Percentiles rank a stretch among this genome's conserved stretches.
phyloP scores from a whole-genome alignment of 2,113 vertebrate genomes.

The Mellivora capensis region DNA sequence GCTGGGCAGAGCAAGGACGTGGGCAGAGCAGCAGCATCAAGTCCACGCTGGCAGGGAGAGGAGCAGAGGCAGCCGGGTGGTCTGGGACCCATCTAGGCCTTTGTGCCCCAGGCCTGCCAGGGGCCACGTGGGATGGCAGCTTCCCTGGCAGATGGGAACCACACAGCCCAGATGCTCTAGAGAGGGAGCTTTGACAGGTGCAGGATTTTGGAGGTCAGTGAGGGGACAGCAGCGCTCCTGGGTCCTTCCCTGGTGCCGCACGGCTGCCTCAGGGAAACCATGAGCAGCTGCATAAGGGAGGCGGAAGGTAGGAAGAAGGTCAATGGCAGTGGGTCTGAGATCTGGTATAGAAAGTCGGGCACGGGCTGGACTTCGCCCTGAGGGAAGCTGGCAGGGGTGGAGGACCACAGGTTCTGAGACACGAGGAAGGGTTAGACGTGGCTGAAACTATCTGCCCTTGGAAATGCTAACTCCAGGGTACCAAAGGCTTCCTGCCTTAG shows the following conservation, averaged over 20 bases:
- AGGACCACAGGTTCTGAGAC: too few species aligned
- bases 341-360: background rate
- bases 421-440: fast-evolving
- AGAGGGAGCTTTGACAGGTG: background rate
- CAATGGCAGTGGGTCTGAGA: too few species aligned
- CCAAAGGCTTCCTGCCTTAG: background rate
- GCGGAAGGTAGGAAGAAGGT: too few species aligned
- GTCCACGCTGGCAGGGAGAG: background rate
- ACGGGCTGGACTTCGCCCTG: background rate
- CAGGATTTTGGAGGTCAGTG: background rate
- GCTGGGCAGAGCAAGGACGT: background rate
- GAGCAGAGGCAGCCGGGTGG: background rate
- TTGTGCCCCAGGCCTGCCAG: background rate
- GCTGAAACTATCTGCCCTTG: fast-evolving
- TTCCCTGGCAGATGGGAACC: background rate
- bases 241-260: background rate
- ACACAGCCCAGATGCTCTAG: background rate
- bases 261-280: background rate
- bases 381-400: background rate
- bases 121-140: background rate
- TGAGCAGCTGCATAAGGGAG: background rate
- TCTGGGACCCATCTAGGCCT: background rate
- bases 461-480: background rate
- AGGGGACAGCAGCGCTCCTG: background rate
- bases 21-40: background rate